Evolutionary conservation across 2,113 vertebrate genomes (phyloP), one percentile per base, ranked within the genome.

Genomic region (Isurus oxyrinchus): DNA sequence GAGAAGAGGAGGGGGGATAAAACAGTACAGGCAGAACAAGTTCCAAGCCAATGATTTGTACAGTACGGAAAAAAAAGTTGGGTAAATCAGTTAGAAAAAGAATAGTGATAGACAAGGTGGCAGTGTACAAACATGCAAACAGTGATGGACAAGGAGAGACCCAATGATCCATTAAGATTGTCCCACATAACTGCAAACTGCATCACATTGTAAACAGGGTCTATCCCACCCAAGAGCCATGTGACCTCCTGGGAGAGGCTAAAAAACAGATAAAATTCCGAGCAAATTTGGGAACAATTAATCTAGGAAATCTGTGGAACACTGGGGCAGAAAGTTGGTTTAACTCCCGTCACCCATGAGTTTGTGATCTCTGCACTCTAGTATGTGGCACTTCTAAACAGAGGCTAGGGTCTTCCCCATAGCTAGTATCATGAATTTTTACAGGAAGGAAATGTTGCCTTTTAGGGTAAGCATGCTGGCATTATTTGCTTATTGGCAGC

Each of bases 401-500:
- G 57, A 91, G 11, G 31, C 13, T 0, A 59, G 55, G 53, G 10
- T 19, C 31, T n/a, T n/a, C 5, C 57, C 55, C 31, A 7, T 31
- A 14, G 53, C 27, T 3, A 88, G 11, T 27, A 13, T 23, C 14
- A 31, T 14, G 57, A 59, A 35, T 16, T 61, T 61, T 14, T n/a
- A 35, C 57, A 59, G 55, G 72, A 59, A 59, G 53, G 4, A 59
- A n/a, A 13, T 61, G 31, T 35, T 16, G 57, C 31, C 35, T 90
- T 57, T 55, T 11, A 10, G 8, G 57, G 88, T 59, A 55, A 53
- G 25, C 53, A 55, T 88, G 21, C 6, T 49, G 49, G 23, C 23
- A 61, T 91, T 91, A 91, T 91, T 84, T 91, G 88, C 14, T 91
- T 19, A 93, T 40, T 93, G 90, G 14, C 57, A 63, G 57, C 59